Evolutionary conservation across 2,888 invertebrate species (phyloP).

Genomic region (Mycalesis mineus): DNA sequence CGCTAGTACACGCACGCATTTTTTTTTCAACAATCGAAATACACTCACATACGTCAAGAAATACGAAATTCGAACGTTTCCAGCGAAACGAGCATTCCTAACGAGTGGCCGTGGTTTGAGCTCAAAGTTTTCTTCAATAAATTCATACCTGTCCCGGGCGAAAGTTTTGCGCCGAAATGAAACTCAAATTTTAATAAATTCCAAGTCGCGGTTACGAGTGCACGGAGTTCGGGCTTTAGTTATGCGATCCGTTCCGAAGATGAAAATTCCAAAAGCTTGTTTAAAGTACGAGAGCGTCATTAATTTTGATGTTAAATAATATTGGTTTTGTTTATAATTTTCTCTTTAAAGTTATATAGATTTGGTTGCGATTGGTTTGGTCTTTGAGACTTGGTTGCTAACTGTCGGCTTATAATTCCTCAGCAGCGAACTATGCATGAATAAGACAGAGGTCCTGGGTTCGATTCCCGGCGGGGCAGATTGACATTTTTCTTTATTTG

Average conservation of each 20-base stretch:
- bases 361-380: too few species aligned
- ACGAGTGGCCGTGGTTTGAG: constrained; percentile 13
- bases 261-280: constrained; percentile 11
- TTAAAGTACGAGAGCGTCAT: neutral
- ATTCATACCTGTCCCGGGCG: constrained; percentile 24
- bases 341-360: too few species aligned
- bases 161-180: constrained; percentile 24
- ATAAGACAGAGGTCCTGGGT: too few species aligned
- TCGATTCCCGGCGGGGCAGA: too few species aligned
- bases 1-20: too few species aligned
- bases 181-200: constrained; percentile 31
- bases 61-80: constrained; percentile 19
- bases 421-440: too few species aligned
- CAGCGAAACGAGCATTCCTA: constrained; percentile 10
- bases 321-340: neutral
- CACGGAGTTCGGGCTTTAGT: constrained; percentile 22
- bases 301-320: neutral
- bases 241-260: constrained; percentile 20
- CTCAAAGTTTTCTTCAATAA: constrained; percentile 26
- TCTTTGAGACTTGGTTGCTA: too few species aligned
- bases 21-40: too few species aligned
- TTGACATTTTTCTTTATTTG: too few species aligned
- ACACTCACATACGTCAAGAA: constrained; percentile 17
- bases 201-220: constrained; percentile 23
- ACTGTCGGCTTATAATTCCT: too few species aligned